Conservation (phyloP, 2,888 invertebrate genomes). For the Brenthis ino region DNA sequence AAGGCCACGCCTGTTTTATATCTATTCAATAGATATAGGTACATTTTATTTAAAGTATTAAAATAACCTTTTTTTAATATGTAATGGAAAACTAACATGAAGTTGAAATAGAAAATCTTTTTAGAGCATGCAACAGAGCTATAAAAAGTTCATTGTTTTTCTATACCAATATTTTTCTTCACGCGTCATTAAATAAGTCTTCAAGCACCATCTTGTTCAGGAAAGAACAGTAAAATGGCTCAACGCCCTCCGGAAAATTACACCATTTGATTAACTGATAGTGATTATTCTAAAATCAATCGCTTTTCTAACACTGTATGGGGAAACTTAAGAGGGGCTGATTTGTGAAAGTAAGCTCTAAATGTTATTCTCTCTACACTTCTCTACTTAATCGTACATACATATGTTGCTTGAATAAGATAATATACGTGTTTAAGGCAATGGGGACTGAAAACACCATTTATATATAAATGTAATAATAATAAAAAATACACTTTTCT, state of each 20-base stretch:
- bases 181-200: constrained; percentile 36
- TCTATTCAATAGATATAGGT: constrained; percentile 11
- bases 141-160: constrained; percentile 26
- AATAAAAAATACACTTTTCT: no score
- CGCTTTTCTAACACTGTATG: constrained; percentile 44
- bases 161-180: constrained; percentile 27
- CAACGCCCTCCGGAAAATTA: constrained; percentile 46
- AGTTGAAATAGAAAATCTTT: neutral
- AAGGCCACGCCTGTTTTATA: constrained; percentile 53
- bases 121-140: constrained; percentile 6
- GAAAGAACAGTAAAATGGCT: constrained; percentile 42
- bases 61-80: neutral
- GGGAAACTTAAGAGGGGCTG: constrained; percentile 36
- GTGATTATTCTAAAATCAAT: constrained; percentile 54
- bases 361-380: no score
- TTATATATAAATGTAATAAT: no score
- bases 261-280: constrained; percentile 50
- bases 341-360: constrained; percentile 24
- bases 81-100: no score
- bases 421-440: neutral
- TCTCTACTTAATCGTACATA: neutral
- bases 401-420: constrained; percentile 31
- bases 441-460: no score
- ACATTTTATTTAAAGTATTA: neutral
- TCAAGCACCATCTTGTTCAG: constrained; percentile 35